These are phyloP conservation scores for Hymenochirus boettgeri DNA, from an alignment of 2,113 vertebrate species.

Conservation along the genomic window DNA sequence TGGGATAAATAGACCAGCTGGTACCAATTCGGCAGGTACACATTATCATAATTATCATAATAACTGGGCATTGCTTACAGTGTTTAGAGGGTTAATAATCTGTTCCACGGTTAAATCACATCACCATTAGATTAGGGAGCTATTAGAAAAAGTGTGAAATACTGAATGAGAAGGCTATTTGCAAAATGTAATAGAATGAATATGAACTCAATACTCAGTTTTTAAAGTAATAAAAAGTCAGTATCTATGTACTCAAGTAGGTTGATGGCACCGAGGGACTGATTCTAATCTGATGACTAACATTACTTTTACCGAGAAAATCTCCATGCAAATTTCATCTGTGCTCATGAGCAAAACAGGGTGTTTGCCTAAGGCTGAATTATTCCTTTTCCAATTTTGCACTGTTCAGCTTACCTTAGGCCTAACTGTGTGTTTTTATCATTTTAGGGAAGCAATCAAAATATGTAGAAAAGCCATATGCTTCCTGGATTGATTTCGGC, in stretches of 20 bases:
- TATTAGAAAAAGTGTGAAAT: constrained; percentile 1
- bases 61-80: constrained; percentile 46
- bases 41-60: constrained; percentile 31
- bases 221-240: constrained; percentile 46
- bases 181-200: constrained; percentile 42
- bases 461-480: constrained; percentile 51
- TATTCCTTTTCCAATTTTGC: constrained; percentile 48
- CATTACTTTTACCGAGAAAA: constrained; percentile 49
- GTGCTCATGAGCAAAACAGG: constrained; percentile 46
- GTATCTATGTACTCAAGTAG: constrained; percentile 49
- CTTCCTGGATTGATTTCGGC: constrained; percentile 55
- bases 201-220: constrained; percentile 38
- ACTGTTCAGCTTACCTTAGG: constrained; percentile 58
- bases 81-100: constrained; percentile 36
- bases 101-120: constrained; percentile 42
- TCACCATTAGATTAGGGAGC: constrained; percentile 31
- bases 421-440: constrained; percentile 42
- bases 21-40: constrained; percentile 42
- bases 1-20: constrained; percentile 47
- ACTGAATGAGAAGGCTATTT: constrained; percentile 23
- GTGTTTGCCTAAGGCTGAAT: constrained; percentile 56
- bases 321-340: constrained; percentile 44
- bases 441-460: constrained; percentile 48
- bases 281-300: constrained; percentile 50
- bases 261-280: constrained; percentile 48